A percentile compares a stretch with the other conserved stretches of the same genome.
Conservation (phyloP, 2,797 vertebrate species). For the Crocodylus rhombifer region DNA sequence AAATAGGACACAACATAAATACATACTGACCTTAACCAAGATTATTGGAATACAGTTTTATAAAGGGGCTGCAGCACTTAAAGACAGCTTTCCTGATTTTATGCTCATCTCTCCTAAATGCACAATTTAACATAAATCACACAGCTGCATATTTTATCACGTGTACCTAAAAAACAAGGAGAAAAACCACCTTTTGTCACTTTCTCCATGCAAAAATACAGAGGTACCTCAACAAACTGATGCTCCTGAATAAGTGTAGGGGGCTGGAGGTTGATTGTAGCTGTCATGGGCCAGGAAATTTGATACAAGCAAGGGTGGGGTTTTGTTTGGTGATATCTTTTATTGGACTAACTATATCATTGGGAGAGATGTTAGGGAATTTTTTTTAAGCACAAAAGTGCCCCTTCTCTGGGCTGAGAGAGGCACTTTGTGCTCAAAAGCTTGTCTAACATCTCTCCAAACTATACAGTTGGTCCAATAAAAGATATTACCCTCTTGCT, state of each 20-base stretch:
- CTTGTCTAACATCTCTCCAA: no score
- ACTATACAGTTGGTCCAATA: no score
- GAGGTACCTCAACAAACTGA: neutral
- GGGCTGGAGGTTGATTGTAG: no score
- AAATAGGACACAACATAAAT: neutral
- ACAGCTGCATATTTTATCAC: neutral
- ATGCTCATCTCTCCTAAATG: neutral
- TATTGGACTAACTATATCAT: no score
- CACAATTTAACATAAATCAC: neutral
- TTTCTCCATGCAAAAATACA: neutral
- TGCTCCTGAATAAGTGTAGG: neutral
- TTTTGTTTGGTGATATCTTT: no score
- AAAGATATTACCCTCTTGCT: no score
- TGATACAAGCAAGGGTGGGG: no score
- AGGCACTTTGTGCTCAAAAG: no score
- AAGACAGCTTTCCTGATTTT: neutral
- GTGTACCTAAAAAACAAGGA: neutral
- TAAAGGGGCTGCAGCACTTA: neutral
- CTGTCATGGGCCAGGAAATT: no score
- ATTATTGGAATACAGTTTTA: neutral
- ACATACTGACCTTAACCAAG: neutral
- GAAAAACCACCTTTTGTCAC: neutral
- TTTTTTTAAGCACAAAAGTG: no score
- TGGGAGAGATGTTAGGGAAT: no score
- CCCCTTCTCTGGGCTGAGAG: no score